phyloP scores from a whole-genome alignment of 2,888 invertebrate species.

The Agrotis ipsilon region DNA sequence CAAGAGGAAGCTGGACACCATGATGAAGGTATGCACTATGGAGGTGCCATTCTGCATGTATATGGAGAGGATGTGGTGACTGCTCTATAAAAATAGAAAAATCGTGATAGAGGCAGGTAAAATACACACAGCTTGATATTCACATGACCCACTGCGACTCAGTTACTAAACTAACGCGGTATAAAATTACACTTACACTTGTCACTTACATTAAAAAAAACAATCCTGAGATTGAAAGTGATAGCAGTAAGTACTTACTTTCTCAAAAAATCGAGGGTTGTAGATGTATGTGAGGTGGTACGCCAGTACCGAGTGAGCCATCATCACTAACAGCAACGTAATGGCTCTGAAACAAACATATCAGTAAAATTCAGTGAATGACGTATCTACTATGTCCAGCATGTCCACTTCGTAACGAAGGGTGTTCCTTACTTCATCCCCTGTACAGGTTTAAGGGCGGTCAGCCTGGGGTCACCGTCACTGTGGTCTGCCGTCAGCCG shows the following conservation, averaged over 20 bases:
- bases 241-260: slow-evolving; percentile 60
- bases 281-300: slow-evolving; percentile 73
- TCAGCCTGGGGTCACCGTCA: slow-evolving; percentile 70
- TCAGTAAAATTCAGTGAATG: no score
- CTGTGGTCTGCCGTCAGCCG: slow-evolving; percentile 71
- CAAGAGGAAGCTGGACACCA: slow-evolving; percentile 79
- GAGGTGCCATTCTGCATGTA: slow-evolving; percentile 76
- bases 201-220: no score
- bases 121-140: no score
- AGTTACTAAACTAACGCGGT: no score
- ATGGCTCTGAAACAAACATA: slow-evolving; percentile 71
- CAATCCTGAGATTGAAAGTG: not conserved
- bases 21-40: slow-evolving; percentile 78
- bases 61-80: slow-evolving; percentile 68
- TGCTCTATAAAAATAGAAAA: slow-evolving; percentile 59
- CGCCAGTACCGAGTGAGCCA: slow-evolving; percentile 75
- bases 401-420: no score
- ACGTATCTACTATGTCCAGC: no score
- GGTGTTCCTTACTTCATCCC: slow-evolving; percentile 75
- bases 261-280: slow-evolving; percentile 77
- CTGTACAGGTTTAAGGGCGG: slow-evolving; percentile 75
- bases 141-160: no score
- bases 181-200: no score
- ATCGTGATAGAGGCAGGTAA: no score
- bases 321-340: slow-evolving; percentile 72